These are phyloP conservation scores for Lordiphosa fenestrarum DNA, from an alignment of 2,888 invertebrate genomes.

Conservation along the genomic window DNA sequence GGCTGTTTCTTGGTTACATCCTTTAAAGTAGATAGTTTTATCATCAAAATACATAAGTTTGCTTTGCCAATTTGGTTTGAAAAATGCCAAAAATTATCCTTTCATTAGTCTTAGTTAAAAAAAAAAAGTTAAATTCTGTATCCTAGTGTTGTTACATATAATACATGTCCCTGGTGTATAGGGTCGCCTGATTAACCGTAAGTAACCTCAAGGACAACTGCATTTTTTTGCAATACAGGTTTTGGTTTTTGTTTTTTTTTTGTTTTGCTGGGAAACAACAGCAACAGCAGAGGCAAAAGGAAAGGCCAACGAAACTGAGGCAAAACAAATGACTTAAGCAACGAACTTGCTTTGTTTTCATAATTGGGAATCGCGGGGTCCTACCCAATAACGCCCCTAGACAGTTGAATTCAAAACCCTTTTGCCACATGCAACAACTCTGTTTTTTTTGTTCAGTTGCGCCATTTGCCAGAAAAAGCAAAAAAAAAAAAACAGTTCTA, in stretches of 20 bases:
- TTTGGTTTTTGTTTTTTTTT: conserved; percentile 7
- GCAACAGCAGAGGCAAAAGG: conserved; percentile 15
- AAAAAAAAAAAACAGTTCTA: conserved; percentile 50
- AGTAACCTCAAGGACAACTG: conserved; percentile 59
- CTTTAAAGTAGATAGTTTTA: too few relatives aligned
- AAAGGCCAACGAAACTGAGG: too few relatives aligned
- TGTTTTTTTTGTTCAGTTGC: not conserved
- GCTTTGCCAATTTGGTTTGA: too few relatives aligned
- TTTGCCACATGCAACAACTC: conserved; percentile 5
- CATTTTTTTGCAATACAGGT: conserved; percentile 40
- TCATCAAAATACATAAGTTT: too few relatives aligned
- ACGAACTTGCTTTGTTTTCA: conserved; percentile 34
- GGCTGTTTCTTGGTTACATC: too few relatives aligned
- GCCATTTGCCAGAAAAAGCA: conserved; percentile 18
- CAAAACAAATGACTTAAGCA: conserved; percentile 38
- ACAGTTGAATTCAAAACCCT: conserved; percentile 16
- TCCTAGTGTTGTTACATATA: not conserved
- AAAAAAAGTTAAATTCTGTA: too few relatives aligned
- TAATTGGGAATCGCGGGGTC: conserved; percentile 2
- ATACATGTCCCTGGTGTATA: not conserved
- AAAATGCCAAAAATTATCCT: too few relatives aligned
- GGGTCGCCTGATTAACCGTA: conserved; percentile 37
- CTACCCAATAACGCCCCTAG: conserved; percentile 6
- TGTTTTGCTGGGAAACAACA: conserved; percentile 30
- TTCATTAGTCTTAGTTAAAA: too few relatives aligned